A percentile compares a stretch with the other conserved stretches of the same genome.
These are phyloP conservation scores for Lymantria dispar DNA, from an alignment of 2,888 invertebrate species.

Conservation along the genomic window DNA sequence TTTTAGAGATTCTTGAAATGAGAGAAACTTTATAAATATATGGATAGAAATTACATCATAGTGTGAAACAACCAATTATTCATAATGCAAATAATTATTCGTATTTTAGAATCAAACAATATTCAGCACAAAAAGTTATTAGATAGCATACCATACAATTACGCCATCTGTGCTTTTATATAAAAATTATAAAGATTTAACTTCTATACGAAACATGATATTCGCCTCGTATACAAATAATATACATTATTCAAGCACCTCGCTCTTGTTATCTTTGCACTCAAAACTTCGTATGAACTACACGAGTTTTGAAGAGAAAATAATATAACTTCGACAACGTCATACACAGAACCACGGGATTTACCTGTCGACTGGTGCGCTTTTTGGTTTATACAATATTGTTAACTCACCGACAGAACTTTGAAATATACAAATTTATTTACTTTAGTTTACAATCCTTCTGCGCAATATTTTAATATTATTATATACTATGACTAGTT, in stretches of 20 bases:
- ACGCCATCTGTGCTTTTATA: no score
- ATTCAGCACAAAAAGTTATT: no score
- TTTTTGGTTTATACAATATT: conserved; percentile 40
- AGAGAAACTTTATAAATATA: no score
- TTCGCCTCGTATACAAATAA: conserved; percentile 20
- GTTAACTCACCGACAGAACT: conserved; percentile 38
- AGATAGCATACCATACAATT: no score
- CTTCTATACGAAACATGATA: background rate
- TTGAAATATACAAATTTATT: conserved; percentile 16
- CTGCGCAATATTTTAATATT: background rate
- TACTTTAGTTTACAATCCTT: background rate
- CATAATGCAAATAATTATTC: no score
- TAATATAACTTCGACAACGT: conserved; percentile 59
- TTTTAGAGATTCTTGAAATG: no score
- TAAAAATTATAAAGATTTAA: background rate
- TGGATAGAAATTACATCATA: no score
- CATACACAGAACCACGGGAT: conserved; percentile 40
- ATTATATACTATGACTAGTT: background rate
- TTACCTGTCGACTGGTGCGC: conserved; percentile 38
- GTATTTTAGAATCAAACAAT: no score
- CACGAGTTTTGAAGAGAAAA: conserved; percentile 56
- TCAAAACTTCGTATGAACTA: conserved; percentile 69
- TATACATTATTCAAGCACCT: conserved; percentile 64
- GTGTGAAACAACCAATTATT: no score
- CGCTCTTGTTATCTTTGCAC: conserved; percentile 66